Evolutionary conservation across 2,888 invertebrate species (phyloP).

Genomic region (Drosophila borborema): DNA sequence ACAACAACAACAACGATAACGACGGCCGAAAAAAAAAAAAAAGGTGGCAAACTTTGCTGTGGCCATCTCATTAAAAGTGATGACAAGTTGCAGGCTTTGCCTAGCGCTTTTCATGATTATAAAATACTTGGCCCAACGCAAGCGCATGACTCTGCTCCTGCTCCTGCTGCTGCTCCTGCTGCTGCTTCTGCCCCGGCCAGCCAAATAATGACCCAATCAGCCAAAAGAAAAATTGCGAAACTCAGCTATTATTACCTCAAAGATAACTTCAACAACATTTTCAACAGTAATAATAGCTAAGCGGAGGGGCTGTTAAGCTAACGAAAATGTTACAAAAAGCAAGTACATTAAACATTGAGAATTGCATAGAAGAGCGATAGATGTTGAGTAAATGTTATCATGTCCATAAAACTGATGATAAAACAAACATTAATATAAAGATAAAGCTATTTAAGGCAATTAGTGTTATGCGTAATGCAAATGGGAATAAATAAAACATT

Average conservation of each 20-base stretch:
- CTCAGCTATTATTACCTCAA: conserved; percentile 15
- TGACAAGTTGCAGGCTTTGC: conserved; percentile 68
- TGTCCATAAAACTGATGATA: not conserved
- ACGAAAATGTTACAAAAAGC: conserved; percentile 2
- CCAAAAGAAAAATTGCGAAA: conserved; percentile 8
- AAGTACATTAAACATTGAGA: not conserved
- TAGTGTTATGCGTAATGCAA: not conserved
- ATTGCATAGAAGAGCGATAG: conserved; percentile 4
- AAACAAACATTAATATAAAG: not conserved
- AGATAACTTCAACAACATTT: conserved; percentile 12
- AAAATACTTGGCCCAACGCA: conserved; percentile 34
- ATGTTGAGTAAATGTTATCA: not conserved
- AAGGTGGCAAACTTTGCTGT: conserved; percentile 64
- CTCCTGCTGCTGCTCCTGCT: not conserved
- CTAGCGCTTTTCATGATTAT: conserved; percentile 52
- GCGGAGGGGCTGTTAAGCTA: conserved; percentile 3
- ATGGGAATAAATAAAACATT: not conserved
- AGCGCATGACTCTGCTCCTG: conserved; percentile 10
- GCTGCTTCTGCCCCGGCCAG: not conserved
- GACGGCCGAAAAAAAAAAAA: conserved; percentile 29
- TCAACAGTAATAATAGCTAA: conserved; percentile 8
- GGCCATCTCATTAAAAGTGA: conserved; percentile 77
- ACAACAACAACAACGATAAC: not conserved
- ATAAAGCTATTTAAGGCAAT: not conserved
- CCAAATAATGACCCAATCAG: conserved; percentile 41